Percentiles rank a stretch among this genome's conserved stretches.
Conservation (phyloP, 1,140 invertebrate species). For the Tetraneura akinire region DNA sequence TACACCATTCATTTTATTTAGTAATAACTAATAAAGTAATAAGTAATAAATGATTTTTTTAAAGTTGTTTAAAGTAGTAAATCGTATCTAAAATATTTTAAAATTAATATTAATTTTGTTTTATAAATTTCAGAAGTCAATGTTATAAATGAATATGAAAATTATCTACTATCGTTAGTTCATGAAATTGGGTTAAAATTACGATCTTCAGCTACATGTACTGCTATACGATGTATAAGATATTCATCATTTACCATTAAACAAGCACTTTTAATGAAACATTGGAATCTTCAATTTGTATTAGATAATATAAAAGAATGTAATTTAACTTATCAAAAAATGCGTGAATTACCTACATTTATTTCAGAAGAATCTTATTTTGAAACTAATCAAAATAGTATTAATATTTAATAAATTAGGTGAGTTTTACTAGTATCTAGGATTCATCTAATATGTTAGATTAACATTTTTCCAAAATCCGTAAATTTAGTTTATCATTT, state of each 20-base stretch:
- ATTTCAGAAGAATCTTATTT: slow-evolving; percentile 20
- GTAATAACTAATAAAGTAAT: too few species aligned
- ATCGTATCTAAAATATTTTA: too few species aligned
- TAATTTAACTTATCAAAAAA: slow-evolving; percentile 51
- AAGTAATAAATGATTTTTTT: too few species aligned
- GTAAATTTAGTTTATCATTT: too few species aligned
- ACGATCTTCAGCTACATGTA: slow-evolving; percentile 77
- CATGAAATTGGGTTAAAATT: slow-evolving; percentile 79
- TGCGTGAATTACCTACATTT: slow-evolving; percentile 19
- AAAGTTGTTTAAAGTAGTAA: too few species aligned
- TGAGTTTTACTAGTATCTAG: too few species aligned
- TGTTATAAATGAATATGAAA: slow-evolving; percentile 78
- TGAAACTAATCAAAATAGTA: slow-evolving; percentile 25
- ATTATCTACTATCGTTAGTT: slow-evolving; percentile 73
- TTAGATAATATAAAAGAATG: slow-evolving; percentile 71
- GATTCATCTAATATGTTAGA: too few species aligned
- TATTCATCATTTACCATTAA: slow-evolving; percentile 80
- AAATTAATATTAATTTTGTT: slow-evolving; percentile 46
- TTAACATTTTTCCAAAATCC: too few species aligned
- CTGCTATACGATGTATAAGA: slow-evolving; percentile 75
- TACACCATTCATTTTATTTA: too few species aligned
- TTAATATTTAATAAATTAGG: background rate
- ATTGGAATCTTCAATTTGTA: slow-evolving; percentile 78
- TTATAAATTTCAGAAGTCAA: slow-evolving; percentile 73
- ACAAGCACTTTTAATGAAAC: slow-evolving; percentile 76